Conservation (phyloP, 1,140 invertebrate genomes). For the Caenorhabditis briggsae region DNA sequence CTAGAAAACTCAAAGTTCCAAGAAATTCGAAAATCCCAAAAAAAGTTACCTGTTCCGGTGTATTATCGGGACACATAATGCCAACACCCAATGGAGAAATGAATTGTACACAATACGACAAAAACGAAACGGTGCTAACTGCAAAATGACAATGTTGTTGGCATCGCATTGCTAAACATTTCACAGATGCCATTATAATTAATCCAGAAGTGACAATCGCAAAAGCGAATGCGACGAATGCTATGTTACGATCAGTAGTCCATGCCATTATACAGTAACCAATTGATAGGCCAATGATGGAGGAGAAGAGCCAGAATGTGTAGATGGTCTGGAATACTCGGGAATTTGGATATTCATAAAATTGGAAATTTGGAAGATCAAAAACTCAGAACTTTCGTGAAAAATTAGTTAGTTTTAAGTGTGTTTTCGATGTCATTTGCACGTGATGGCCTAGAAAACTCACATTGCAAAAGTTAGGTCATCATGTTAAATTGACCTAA, state of each 20-base stretch:
- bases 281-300: slow-evolving; percentile 66
- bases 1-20: no score
- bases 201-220: slow-evolving; percentile 72
- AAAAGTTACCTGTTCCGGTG: slow-evolving; percentile 10
- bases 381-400: no score
- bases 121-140: not conserved
- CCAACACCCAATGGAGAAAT: slow-evolving; percentile 23
- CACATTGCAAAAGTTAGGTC: no score
- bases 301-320: slow-evolving; percentile 71
- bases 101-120: slow-evolving; percentile 30
- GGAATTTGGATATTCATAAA: no score
- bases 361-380: no score
- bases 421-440: no score
- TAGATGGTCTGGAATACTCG: slow-evolving; percentile 58
- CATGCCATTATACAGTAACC: slow-evolving; percentile 58
- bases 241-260: slow-evolving; percentile 46
- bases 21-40: not conserved
- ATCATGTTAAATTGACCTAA: no score
- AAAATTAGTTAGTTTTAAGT: no score
- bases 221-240: slow-evolving; percentile 68
- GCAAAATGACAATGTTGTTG: slow-evolving; percentile 36
- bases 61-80: slow-evolving; percentile 16
- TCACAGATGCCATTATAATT: slow-evolving; percentile 70
- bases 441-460: no score
- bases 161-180: slow-evolving; percentile 68